Evolutionary conservation across 1,140 invertebrate species (phyloP), one percentile per base, ranked within the genome.

Genomic region (Cataglyphis hispanica): DNA sequence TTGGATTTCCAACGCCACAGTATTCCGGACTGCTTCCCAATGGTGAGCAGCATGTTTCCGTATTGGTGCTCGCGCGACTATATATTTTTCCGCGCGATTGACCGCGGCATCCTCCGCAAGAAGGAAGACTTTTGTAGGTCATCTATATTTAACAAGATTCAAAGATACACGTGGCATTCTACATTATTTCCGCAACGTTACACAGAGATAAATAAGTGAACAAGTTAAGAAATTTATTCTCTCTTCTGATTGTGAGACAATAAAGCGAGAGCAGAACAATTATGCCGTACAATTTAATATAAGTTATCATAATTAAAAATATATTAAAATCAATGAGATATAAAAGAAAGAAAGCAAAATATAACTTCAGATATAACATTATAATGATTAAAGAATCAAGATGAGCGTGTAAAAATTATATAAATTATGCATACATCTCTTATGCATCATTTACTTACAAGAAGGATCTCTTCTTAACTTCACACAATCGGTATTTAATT

Each of bases 1-100:
- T 80, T 7, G 76, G 27, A 80, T 86, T 85, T 58, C 19, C 75
- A 56, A 78, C 89, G n/a, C 85, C 86, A 77, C 89, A 92, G 72
- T 83, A 90, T 46, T 80, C 74, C 85, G 74, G 64, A 53, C 69
- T 27, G 75, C 78, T 87, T 86, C 53, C 75, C 61, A 53, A 43
- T 83, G 84, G 78, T 27, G 86, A 91, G 69, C 77, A 90, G 66
- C 86, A 81, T 60, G 34, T 86, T 46, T 63, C 86, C 85, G 75
- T 87, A 25, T 84, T 53, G 46, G 72, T 84, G 64, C 74, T 83
- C 13, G 85, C 53, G 27, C 87, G 81, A 75, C 87, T 90, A 74
- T 91, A 88, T 61, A 90, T 88, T 64, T 70, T 87, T 86, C 89
- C 90, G 27, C 90, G 88, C 60, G 77, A 89, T 83, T 89, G 86